Evolutionary conservation across 2,797 vertebrate species (phyloP), one percentile per base, ranked within the genome.

Genomic region (Tapera naevia): DNA sequence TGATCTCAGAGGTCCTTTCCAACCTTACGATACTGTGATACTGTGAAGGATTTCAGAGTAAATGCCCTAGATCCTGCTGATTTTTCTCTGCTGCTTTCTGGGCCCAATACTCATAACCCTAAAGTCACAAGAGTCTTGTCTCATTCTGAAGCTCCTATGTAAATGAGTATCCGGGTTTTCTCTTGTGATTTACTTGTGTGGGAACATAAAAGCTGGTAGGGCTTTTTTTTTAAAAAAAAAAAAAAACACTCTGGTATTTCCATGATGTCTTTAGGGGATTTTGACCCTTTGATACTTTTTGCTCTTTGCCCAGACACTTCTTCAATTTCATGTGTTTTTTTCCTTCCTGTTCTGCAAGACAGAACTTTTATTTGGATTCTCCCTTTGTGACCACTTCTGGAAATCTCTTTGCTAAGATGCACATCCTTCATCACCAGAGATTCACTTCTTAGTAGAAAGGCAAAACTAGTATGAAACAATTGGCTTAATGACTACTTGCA

Each of bases 221-320:
- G 28, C 57, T 16, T 69, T 57, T 48, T 53, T 51, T 92, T 85
- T n/a, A n/a, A n/a, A n/a, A n/a, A n/a, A n/a, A n/a, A n/a, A n/a
- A n/a, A n/a, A n/a, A 37, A 67, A 53, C 82, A 43, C 10, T 62
- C 27, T 46, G 95, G 96, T 94, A 95, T 97, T 97, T 97, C 94
- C 96, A 97, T 91, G 56, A 88, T 51, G 48, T 89, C 66, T 73
- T 72, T 25, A 22, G 88, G 92, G 93, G 90, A 94, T 95, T 96
- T 95, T 93, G 80, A 66, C 73, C 61, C 37, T 93, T 67, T 81
- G 56, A 90, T 88, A 45, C 58, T 89, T 93, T 91, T 62, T 83
- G 69, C 70, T 80, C 60, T 76, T 79, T 71, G 30, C n/a, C 74
- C 35, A 76, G 67, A 69, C 87, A 88, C 35, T 70, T 91, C 76